Conservation (phyloP, 2,888 invertebrate genomes). For the Cabera pusaria region DNA sequence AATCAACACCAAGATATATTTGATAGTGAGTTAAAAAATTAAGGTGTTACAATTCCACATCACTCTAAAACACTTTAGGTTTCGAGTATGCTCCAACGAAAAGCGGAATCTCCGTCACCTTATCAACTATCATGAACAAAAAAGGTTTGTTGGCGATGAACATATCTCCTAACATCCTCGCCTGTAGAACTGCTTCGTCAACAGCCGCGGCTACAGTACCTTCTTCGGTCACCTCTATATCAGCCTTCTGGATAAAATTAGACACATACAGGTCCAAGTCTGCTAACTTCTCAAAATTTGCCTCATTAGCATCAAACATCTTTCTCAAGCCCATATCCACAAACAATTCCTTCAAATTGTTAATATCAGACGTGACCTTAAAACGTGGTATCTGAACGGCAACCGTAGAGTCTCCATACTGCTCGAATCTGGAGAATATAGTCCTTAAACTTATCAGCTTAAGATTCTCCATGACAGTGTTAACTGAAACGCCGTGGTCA, state of each 20-base stretch:
- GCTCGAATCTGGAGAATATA: slow-evolving; percentile 66
- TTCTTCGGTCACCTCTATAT: slow-evolving; percentile 65
- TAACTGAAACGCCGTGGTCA: slow-evolving; percentile 57
- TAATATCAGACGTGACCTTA: slow-evolving; percentile 73
- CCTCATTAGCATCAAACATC: slow-evolving; percentile 52
- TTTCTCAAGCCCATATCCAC: slow-evolving; percentile 62
- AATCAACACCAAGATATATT: too few species aligned
- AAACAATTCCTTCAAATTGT: slow-evolving; percentile 68
- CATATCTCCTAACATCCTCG: slow-evolving; percentile 40
- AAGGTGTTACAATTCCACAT: too few species aligned
- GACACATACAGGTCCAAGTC: slow-evolving; percentile 49
- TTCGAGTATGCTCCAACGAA: slow-evolving; percentile 70
- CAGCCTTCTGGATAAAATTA: slow-evolving; percentile 66
- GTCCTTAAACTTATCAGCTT: slow-evolving; percentile 63
- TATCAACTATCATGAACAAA: slow-evolving; percentile 69
- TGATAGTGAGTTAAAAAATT: too few species aligned
- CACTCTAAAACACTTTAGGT: slow-evolving; percentile 49
- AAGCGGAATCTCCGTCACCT: slow-evolving; percentile 48
- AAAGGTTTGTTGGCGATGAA: slow-evolving; percentile 64
- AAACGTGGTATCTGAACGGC: slow-evolving; percentile 85
- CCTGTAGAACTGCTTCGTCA: slow-evolving; percentile 40
- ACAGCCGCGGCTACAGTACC: slow-evolving; percentile 57
- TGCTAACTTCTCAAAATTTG: slow-evolving; percentile 49
- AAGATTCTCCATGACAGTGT: slow-evolving; percentile 75
- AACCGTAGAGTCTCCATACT: slow-evolving; percentile 61